Evolutionary conservation across 2,113 vertebrate species (phyloP).

Genomic region (Meriones unguiculatus): DNA sequence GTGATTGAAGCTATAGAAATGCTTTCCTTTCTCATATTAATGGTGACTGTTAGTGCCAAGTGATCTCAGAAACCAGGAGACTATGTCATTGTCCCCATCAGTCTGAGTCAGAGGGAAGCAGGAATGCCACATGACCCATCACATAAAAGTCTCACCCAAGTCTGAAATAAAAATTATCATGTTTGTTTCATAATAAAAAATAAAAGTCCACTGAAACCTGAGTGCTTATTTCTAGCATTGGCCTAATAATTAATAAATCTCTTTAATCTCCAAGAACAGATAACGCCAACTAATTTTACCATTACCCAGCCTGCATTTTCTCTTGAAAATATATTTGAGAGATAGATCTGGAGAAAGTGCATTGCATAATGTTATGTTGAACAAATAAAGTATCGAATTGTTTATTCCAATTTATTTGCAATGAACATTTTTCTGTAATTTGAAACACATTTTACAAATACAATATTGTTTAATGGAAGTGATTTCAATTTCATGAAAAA

Average conservation of each 20-base stretch:
- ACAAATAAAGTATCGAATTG: neutral
- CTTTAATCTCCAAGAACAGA: neutral
- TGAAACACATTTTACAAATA: neutral
- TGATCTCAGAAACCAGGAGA: neutral
- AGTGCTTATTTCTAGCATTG: neutral
- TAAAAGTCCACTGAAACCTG: neutral
- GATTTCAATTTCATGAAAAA: neutral
- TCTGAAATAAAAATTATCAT: neutral
- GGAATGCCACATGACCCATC: no score
- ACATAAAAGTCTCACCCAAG: neutral
- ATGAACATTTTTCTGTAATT: neutral
- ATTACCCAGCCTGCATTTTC: neutral
- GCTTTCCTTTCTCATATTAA: neutral
- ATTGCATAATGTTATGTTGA: neutral
- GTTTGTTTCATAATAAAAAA: neutral
- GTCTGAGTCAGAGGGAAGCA: neutral
- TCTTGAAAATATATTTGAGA: neutral
- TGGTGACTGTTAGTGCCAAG: neutral
- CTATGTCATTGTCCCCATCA: neutral
- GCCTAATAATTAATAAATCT: neutral
- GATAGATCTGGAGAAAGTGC: neutral
- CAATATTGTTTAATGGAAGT: neutral
- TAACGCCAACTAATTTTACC: neutral
- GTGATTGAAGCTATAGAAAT: neutral
- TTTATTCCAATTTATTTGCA: neutral